Percentiles rank a stretch among this genome's conserved stretches.
These are phyloP conservation scores for Amphiprion ocellaris DNA, from an alignment of 2,113 vertebrate species.

Conservation along the genomic window DNA sequence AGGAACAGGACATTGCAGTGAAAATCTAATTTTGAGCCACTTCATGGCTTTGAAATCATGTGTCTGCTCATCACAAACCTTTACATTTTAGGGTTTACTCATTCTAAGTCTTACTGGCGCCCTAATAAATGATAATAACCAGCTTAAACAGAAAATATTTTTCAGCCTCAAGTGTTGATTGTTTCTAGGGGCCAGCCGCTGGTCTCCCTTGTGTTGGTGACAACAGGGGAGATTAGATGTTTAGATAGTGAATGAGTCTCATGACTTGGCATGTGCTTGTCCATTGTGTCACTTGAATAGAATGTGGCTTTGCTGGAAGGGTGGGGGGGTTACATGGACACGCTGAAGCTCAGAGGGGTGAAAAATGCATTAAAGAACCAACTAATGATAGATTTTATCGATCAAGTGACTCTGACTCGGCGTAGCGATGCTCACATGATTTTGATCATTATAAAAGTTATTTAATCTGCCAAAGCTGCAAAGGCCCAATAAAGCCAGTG, in stretches of 20 bases:
- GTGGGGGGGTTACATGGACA: slow-evolving; percentile 6
- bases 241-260: slow-evolving; percentile 73
- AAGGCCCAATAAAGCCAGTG: neutral
- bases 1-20: neutral
- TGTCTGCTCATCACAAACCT: neutral
- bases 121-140: neutral
- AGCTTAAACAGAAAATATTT: slow-evolving; percentile 15
- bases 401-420: neutral
- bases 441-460: neutral
- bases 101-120: neutral
- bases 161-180: slow-evolving; percentile 30
- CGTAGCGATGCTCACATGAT: neutral
- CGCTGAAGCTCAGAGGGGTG: neutral
- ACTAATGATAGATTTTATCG: neutral
- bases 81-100: neutral
- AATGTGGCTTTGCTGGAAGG: slow-evolving; percentile 53
- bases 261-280: slow-evolving; percentile 72
- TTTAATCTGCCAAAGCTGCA: neutral
- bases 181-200: slow-evolving; percentile 30
- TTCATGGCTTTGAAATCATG: slow-evolving; percentile 21
- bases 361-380: slow-evolving; percentile 23
- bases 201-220: slow-evolving; percentile 56
- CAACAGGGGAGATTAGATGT: slow-evolving; percentile 72
- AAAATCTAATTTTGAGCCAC: slow-evolving; percentile 32
- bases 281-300: slow-evolving; percentile 76